phyloP scores from a whole-genome alignment of 2,113 vertebrate species.

The Philantomba maxwellii region DNA sequence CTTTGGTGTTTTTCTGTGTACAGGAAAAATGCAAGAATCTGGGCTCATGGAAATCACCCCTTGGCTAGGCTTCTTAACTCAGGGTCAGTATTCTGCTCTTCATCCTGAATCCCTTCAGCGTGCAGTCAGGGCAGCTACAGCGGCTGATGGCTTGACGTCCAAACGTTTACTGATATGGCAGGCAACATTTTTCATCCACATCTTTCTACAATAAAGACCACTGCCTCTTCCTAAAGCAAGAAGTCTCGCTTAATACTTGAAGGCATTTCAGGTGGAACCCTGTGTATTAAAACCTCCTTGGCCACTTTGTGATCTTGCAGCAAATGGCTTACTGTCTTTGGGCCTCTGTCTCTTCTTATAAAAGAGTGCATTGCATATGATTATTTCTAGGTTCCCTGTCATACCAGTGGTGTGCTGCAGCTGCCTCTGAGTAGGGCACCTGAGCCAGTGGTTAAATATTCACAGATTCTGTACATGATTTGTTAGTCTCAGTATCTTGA shows the following conservation, averaged over 20 bases:
- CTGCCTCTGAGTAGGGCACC: neutral
- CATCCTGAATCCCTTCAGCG: neutral
- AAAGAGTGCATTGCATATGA: neutral
- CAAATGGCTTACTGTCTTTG: neutral
- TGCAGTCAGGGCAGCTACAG: neutral
- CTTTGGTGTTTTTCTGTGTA: neutral
- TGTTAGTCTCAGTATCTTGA: neutral
- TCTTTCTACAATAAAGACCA: neutral
- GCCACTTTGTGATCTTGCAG: neutral
- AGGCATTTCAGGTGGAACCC: neutral
- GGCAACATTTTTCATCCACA: neutral
- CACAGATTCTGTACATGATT: neutral
- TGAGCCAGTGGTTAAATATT: neutral
- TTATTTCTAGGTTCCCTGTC: neutral
- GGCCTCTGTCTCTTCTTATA: neutral
- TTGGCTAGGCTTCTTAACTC: neutral
- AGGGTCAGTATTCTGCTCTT: no score
- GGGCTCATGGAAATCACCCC: neutral
- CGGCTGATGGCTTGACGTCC: neutral
- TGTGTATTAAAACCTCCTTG: neutral
- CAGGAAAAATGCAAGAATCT: neutral
- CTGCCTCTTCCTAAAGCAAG: neutral
- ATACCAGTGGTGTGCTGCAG: neutral
- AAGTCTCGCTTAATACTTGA: neutral
- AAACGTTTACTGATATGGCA: neutral